These are phyloP conservation scores for Magallana ariakensis DNA, from an alignment of 1,140 invertebrate species.

Conservation along the genomic window DNA sequence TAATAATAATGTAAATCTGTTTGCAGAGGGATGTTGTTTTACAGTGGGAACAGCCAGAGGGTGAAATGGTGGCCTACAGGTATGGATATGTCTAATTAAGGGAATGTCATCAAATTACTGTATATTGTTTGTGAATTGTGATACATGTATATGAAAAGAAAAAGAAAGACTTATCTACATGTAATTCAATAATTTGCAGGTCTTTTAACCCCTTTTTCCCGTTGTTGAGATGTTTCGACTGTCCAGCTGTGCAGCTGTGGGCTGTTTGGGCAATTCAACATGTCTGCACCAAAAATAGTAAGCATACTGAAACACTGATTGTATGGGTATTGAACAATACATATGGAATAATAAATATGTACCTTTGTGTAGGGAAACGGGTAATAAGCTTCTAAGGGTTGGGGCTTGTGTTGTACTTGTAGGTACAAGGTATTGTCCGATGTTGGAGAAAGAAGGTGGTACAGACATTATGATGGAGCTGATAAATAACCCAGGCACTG, in stretches of 20 bases:
- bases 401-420: not conserved
- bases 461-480: slow-evolving; percentile 80
- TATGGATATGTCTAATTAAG: slow-evolving; percentile 41
- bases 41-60: slow-evolving; percentile 87
- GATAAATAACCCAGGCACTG: slow-evolving; percentile 59
- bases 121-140: no score
- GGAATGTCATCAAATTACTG: no score
- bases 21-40: slow-evolving; percentile 83
- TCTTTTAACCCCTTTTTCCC: slow-evolving; percentile 90
- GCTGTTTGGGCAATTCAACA: slow-evolving; percentile 92
- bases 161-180: no score
- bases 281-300: slow-evolving; percentile 88
- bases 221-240: slow-evolving; percentile 83
- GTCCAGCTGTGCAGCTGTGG: slow-evolving; percentile 88
- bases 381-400: not conserved
- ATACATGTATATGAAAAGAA: no score
- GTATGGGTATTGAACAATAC: not conserved
- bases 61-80: slow-evolving; percentile 91
- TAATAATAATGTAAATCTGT: not conserved
- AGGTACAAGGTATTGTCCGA: slow-evolving; percentile 87
- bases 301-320: not conserved
- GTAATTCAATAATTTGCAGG: slow-evolving; percentile 57
- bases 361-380: not conserved
- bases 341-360: no score
- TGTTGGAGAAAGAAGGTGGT: slow-evolving; percentile 84